Evolutionary conservation across 2,888 invertebrate genomes (phyloP).

Genomic region (Mechanitis messenoides): DNA sequence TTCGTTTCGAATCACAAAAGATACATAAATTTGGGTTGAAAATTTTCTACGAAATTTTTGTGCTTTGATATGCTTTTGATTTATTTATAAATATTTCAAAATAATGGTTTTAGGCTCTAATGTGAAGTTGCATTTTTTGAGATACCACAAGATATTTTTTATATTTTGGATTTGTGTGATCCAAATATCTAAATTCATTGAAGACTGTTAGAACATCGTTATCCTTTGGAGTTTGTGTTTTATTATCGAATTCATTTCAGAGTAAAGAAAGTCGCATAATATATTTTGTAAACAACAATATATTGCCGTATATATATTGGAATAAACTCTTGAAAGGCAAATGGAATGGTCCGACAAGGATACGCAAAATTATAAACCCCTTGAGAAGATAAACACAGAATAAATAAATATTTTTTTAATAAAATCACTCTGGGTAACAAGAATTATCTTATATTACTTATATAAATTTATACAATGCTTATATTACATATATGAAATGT

Average conservation of each 20-base stretch:
- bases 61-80: no score
- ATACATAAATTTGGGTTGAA: no score
- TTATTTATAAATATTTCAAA: no score
- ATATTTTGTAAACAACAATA: conserved; percentile 86
- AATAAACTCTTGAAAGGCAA: conserved; percentile 84
- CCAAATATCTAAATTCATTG: no score
- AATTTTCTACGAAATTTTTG: no score
- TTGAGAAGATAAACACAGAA: conserved; percentile 30
- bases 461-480: no score
- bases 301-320: conserved; percentile 94
- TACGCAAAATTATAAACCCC: conserved; percentile 73
- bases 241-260: conserved; percentile 43
- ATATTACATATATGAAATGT: no score
- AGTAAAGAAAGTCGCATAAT: conserved; percentile 76
- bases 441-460: background rate
- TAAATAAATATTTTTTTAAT: conserved; percentile 25
- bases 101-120: no score
- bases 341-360: conserved; percentile 83
- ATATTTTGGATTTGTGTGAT: background rate
- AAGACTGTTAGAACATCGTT: no score
- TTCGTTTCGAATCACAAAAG: no score
- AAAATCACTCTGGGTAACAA: conserved; percentile 21
- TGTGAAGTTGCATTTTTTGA: no score
- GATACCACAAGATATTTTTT: no score
- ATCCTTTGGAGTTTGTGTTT: background rate